Percentiles rank a stretch among this genome's conserved stretches.
Evolutionary conservation across 2,888 invertebrate genomes (phyloP).

Genomic region (Drymonia ruficornis): DNA sequence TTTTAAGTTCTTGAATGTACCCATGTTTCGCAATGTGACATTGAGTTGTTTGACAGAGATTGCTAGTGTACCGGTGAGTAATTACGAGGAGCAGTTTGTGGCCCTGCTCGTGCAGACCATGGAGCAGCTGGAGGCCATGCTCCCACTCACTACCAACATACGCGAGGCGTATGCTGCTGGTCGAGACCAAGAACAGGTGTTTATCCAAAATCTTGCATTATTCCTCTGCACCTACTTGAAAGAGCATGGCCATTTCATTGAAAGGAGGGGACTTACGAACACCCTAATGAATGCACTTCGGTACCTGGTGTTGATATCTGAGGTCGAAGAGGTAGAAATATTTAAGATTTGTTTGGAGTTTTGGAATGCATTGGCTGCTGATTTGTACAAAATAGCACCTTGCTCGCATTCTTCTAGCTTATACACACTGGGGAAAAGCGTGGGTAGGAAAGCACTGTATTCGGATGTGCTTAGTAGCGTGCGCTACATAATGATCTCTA

Average conservation of each 20-base stretch:
- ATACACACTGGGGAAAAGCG: conserved; percentile 70
- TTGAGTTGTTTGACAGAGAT: conserved; percentile 99
- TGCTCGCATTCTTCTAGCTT: conserved; percentile 82
- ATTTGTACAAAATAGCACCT: conserved; percentile 95
- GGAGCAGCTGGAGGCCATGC: conserved; percentile 95
- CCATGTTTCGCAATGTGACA: conserved; percentile 98
- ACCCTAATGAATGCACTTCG: conserved; percentile 93
- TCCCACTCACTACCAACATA: conserved; percentile 96
- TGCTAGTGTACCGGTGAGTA: conserved; percentile 94
- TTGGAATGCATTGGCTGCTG: conserved; percentile 97
- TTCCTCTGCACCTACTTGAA: conserved; percentile 98
- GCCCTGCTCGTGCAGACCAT: conserved; percentile 96
- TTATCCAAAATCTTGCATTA: conserved; percentile 98
- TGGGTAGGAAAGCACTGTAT: conserved; percentile 89
- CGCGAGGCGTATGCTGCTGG: conserved; percentile 97
- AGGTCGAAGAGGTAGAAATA: conserved; percentile 99
- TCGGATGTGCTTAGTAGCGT: conserved; percentile 93
- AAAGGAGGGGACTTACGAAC: conserved; percentile 91
- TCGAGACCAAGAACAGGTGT: conserved; percentile 98
- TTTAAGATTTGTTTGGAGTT: conserved; percentile 99
- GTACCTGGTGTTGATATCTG: conserved; percentile 96
- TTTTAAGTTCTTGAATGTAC: conserved; percentile 98
- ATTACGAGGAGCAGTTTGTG: conserved; percentile 97
- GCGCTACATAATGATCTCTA: conserved; percentile 98
- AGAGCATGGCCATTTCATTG: conserved; percentile 96